Conservation (phyloP, 2,113 vertebrate species). For the Chionis minor region DNA sequence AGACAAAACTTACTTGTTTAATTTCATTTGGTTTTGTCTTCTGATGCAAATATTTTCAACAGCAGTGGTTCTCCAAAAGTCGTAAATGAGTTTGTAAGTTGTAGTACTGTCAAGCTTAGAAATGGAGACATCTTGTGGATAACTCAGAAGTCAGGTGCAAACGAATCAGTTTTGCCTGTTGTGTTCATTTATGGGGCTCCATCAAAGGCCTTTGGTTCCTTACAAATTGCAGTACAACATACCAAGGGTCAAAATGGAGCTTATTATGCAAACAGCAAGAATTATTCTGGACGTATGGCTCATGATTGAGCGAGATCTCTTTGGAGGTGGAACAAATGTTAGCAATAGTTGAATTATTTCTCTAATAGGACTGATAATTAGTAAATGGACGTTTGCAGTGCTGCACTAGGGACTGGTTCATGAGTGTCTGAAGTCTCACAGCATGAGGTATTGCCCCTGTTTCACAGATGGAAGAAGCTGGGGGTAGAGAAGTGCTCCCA, state of each 20-base stretch:
- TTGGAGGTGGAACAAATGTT: neutral
- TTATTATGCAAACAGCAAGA: neutral
- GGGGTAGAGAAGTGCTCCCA: neutral
- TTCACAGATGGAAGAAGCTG: constrained; percentile 17
- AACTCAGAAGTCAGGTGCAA: neutral
- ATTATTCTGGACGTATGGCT: neutral
- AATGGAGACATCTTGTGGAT: neutral
- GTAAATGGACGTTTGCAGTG: neutral
- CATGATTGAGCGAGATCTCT: neutral
- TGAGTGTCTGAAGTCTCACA: neutral
- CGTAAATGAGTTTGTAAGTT: neutral
- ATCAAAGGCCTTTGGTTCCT: neutral
- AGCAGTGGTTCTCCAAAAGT: neutral
- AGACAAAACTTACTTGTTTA: neutral
- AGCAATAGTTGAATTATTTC: neutral
- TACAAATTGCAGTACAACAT: neutral
- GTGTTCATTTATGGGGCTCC: neutral
- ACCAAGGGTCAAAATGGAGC: neutral
- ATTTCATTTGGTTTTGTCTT: neutral
- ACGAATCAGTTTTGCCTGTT: neutral
- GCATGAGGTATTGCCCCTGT: neutral
- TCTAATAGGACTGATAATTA: neutral
- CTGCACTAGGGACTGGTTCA: neutral
- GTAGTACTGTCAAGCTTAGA: neutral
- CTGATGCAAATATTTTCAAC: neutral